Evolutionary conservation across 1,140 invertebrate genomes (phyloP).

Genomic region (Octopus sinensis): DNA sequence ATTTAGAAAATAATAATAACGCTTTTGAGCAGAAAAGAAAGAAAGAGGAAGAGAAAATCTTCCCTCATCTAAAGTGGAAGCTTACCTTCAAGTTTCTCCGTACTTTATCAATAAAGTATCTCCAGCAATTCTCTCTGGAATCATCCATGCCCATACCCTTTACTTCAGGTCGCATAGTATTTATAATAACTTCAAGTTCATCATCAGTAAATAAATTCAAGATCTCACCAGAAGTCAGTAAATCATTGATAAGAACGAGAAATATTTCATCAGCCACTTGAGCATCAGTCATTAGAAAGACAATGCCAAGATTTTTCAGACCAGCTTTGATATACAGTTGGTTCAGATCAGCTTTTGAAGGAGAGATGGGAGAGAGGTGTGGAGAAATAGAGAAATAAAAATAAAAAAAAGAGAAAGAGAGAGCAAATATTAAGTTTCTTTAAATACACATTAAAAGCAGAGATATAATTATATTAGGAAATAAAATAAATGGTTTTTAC

Average conservation of each 20-base stretch:
- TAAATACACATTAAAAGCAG: no score
- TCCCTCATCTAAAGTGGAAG: not conserved
- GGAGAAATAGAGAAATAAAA: no score
- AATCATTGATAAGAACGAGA: conserved; percentile 87
- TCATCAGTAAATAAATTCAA: conserved; percentile 89
- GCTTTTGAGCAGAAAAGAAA: no score
- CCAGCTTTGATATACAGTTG: conserved; percentile 83
- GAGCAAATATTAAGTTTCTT: no score
- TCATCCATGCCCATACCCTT: conserved; percentile 73
- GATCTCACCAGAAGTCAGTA: conserved; percentile 87
- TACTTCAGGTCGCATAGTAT: conserved; percentile 79
- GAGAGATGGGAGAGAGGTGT: no score
- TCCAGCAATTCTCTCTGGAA: conserved; percentile 90
- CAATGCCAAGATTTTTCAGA: conserved; percentile 84
- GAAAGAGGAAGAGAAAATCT: no score
- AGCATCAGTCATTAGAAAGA: conserved; percentile 91
- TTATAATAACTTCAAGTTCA: conserved; percentile 88
- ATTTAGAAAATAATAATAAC: no score
- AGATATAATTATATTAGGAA: no score
- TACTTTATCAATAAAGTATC: conserved; percentile 87
- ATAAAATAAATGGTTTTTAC: no score
- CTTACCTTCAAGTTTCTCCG: conserved; percentile 73
- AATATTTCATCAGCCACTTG: conserved; percentile 88
- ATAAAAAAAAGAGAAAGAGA: no score
- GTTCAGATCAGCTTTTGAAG: conserved; percentile 69